phyloP scores from a whole-genome alignment of 2,797 vertebrate genomes.

The Urosaurus nigricauda region DNA sequence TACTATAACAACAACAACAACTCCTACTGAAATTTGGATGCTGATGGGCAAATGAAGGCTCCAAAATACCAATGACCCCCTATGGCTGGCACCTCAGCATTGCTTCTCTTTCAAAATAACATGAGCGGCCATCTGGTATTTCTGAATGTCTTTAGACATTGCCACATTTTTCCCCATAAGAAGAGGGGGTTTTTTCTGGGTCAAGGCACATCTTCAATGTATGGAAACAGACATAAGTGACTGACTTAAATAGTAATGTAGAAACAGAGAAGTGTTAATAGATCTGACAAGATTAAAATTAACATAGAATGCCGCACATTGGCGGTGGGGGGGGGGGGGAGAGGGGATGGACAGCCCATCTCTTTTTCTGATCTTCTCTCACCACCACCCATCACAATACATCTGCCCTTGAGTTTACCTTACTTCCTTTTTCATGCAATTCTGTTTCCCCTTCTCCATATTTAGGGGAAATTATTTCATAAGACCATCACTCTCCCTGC shows the following conservation, averaged over 20 bases:
- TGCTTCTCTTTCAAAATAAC: conserved; percentile 40
- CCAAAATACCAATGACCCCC: neutral
- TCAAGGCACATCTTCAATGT: conserved; percentile 53
- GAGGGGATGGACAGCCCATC: too few relatives aligned
- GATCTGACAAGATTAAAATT: conserved; percentile 57
- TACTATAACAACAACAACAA: neutral
- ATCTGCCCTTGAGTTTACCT: neutral
- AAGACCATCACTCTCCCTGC: neutral
- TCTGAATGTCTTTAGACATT: conserved; percentile 27
- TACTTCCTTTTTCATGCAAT: neutral
- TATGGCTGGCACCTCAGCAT: neutral
- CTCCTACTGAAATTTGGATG: neutral
- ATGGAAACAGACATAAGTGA: conserved; percentile 47
- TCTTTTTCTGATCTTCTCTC: neutral
- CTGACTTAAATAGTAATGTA: conserved; percentile 55
- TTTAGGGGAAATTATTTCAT: neutral
- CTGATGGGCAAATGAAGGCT: neutral
- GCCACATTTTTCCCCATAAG: conserved; percentile 35
- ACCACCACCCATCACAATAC: neutral
- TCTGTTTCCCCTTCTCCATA: neutral
- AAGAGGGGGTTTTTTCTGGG: conserved; percentile 54
- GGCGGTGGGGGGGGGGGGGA: neutral
- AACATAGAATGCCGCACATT: neutral
- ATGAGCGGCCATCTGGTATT: conserved; percentile 51
- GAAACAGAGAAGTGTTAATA: conserved; percentile 56